phyloP scores from a whole-genome alignment of 2,797 vertebrate species.

The Simalia tracyae region DNA sequence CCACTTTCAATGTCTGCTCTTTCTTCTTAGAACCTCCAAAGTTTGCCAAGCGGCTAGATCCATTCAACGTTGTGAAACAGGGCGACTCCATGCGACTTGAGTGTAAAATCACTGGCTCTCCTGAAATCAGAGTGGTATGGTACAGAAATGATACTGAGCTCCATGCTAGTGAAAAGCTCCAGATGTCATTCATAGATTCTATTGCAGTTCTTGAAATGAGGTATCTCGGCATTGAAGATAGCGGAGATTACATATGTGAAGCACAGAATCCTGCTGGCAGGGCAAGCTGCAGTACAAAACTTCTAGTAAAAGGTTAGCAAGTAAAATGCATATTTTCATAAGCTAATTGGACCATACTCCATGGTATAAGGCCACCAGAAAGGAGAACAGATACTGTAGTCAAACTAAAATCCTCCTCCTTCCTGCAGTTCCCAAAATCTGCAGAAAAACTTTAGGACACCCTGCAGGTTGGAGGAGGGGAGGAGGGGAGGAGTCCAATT shows the following conservation, averaged over 20 bases:
- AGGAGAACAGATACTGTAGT: neutral
- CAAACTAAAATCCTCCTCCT: neutral
- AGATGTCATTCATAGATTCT: conserved; percentile 86
- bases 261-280: conserved; percentile 93
- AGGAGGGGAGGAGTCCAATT: neutral
- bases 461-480: neutral
- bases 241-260: conserved; percentile 96
- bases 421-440: neutral
- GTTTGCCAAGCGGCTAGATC: conserved; percentile 93
- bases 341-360: neutral
- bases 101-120: conserved; percentile 91
- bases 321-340: neutral
- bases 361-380: neutral
- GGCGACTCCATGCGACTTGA: conserved; percentile 87
- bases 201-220: conserved; percentile 89
- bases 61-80: conserved; percentile 88
- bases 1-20: conserved; percentile 72
- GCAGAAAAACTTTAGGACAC: neutral
- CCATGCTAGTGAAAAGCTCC: conserved; percentile 82
- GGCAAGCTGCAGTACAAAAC: conserved; percentile 91
- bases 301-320: conserved; percentile 93
- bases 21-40: conserved; percentile 94
- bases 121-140: conserved; percentile 89
- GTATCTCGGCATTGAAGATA: conserved; percentile 81
- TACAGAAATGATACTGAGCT: conserved; percentile 92